These are phyloP conservation scores for Eospalax fontanierii DNA, from an alignment of 2,797 vertebrate species.

Conservation along the genomic window DNA sequence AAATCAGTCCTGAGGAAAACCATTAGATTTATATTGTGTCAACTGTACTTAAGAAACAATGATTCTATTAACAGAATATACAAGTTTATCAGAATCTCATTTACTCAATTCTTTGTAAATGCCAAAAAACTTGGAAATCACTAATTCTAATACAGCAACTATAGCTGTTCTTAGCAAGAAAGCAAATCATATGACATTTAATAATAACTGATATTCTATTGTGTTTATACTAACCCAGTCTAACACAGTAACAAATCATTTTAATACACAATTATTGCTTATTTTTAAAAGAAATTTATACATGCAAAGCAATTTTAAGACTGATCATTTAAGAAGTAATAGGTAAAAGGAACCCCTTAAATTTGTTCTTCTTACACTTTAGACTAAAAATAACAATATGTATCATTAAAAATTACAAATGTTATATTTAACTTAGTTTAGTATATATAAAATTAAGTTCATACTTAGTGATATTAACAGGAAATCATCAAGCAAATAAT, in stretches of 20 bases:
- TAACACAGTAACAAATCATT: slow-evolving; percentile 44
- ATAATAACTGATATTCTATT: slow-evolving; percentile 40
- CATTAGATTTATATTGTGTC: slow-evolving; percentile 35
- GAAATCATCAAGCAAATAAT: slow-evolving; percentile 61
- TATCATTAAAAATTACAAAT: slow-evolving; percentile 55
- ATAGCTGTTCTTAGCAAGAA: slow-evolving; percentile 60
- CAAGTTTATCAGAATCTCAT: neutral
- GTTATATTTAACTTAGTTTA: slow-evolving; percentile 50
- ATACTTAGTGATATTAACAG: slow-evolving; percentile 40
- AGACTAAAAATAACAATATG: slow-evolving; percentile 63
- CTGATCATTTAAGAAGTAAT: slow-evolving; percentile 15
- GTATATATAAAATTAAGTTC: slow-evolving; percentile 57
- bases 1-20: slow-evolving; percentile 42
- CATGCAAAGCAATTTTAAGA: slow-evolving; percentile 20
- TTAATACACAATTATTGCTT: slow-evolving; percentile 50
- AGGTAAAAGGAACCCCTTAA: neutral
- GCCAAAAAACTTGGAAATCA: slow-evolving; percentile 60
- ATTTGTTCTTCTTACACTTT: slow-evolving; percentile 63
- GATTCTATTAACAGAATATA: slow-evolving; percentile 26
- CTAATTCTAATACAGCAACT: slow-evolving; percentile 45
- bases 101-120: slow-evolving; percentile 72
- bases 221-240: slow-evolving; percentile 57
- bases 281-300: slow-evolving; percentile 51
- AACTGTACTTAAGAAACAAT: slow-evolving; percentile 49
- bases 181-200: slow-evolving; percentile 37